Evolutionary conservation across 1,140 invertebrate species (phyloP).

Genomic region (Drosophila santomea): DNA sequence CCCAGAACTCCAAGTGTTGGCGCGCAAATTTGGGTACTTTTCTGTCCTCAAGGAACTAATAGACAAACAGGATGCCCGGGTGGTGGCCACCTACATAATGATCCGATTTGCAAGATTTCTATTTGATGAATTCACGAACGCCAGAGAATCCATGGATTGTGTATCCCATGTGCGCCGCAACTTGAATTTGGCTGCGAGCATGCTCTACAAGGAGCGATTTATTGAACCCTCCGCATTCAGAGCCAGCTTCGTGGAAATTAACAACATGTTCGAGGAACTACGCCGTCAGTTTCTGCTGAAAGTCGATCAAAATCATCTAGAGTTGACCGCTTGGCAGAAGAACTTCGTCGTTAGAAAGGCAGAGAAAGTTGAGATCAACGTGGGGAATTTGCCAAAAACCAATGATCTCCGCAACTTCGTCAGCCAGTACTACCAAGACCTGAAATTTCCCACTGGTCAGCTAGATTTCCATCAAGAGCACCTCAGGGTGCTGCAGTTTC

Average conservation of each 20-base stretch:
- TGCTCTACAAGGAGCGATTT: neutral
- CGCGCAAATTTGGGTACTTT: neutral
- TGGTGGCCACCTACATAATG: conserved; percentile 1
- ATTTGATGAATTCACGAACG: neutral
- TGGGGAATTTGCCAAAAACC: neutral
- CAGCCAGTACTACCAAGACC: neutral
- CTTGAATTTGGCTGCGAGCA: neutral
- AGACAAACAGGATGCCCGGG: neutral
- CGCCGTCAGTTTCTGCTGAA: neutral
- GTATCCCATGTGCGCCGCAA: neutral
- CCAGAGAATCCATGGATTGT: neutral
- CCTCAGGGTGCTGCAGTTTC: neutral
- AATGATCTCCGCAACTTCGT: neutral
- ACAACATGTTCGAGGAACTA: neutral
- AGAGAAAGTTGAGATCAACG: neutral
- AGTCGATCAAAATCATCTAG: neutral
- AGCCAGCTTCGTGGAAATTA: neutral
- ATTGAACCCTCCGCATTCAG: neutral
- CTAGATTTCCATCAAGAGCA: neutral
- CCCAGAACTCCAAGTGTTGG: neutral
- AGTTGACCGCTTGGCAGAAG: neutral
- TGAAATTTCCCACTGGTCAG: neutral
- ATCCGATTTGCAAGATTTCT: neutral
- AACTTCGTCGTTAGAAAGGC: neutral
- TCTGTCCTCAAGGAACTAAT: neutral